Evolutionary conservation across 2,113 vertebrate genomes (phyloP), one percentile per base, ranked within the genome.

Genomic region (Petrocephalus zakoni): DNA sequence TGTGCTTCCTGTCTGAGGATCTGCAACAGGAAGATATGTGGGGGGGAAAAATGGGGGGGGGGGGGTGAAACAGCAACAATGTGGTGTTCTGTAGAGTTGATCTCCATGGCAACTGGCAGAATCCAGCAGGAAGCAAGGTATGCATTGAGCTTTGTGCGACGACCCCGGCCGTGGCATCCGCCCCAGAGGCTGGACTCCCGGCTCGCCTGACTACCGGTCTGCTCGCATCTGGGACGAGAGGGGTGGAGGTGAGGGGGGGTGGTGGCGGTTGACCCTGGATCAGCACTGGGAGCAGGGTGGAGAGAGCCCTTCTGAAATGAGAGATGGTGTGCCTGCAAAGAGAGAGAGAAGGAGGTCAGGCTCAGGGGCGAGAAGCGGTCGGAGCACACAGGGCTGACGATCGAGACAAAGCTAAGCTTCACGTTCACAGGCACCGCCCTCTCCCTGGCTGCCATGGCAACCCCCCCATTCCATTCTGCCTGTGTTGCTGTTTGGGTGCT

Each of bases 41-140:
- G n/a, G n/a, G n/a, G 51, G 51, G n/a, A 85, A n/a, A n/a, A 4
- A 6, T 11, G n/a, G n/a, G 22, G 5, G 15, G 25, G 56, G 49
- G 47, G 25, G 15, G 29, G 51, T 21, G 42, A 15, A 52, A 29
- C 22, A 15, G 51, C 68, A 81, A 42, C 64, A 88, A 81, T 81
- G 72, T 29, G 22, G 19, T 42, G 72, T 87, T 87, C 34, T 42
- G 49, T 81, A 49, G 87, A 78, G 49, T 10, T 64, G 19, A 13
- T 87, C 34, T 88, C 75, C 81, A 55, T 87, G 13, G 88, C 75
- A 52, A 87, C 56, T 49, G 83, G 29, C 34, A 58, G 52, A 86
- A n/a, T 87, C 52, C 7, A 56, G 84, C 46, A 87, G 83, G 88
- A 88, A 89, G 88, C 72, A 72, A 89, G 52, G 10, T 47, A 25